Evolutionary conservation across 2,113 vertebrate species (phyloP).

Genomic region (Alaudala cheleensis): DNA sequence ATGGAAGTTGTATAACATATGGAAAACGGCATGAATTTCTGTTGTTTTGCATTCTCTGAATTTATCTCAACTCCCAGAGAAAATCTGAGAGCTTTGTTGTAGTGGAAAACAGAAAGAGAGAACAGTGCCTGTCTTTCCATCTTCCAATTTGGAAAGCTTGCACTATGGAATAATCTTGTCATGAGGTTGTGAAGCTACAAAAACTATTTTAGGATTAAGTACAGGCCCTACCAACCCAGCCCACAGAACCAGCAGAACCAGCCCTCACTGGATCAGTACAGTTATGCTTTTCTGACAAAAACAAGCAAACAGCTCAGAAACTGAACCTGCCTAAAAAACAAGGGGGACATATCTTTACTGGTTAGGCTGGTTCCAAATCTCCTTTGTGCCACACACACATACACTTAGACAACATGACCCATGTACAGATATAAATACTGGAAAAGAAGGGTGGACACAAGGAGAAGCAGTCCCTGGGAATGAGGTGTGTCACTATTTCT

Average conservation of each 20-base stretch:
- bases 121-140: background rate
- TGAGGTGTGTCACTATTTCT: background rate
- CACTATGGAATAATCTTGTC: slow-evolving; percentile 25
- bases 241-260: slow-evolving; percentile 1
- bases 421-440: background rate
- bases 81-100: background rate
- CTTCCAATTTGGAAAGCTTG: slow-evolving; percentile 5
- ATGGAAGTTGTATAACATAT: slow-evolving; percentile 4
- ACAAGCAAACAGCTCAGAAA: background rate
- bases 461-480: background rate
- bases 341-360: background rate
- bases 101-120: slow-evolving; percentile 22
- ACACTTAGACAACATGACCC: background rate
- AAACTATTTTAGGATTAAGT: slow-evolving; percentile 25
- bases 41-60: slow-evolving; percentile 3
- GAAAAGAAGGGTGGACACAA: background rate
- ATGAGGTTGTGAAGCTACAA: slow-evolving; percentile 11
- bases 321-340: background rate
- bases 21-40: background rate
- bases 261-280: background rate
- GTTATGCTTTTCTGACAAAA: background rate
- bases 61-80: background rate
- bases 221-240: background rate
- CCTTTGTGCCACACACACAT: background rate
- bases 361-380: background rate